Evolutionary conservation across 2,113 vertebrate genomes (phyloP), one percentile per base, ranked within the genome.

Genomic region (Cavia aperea): DNA sequence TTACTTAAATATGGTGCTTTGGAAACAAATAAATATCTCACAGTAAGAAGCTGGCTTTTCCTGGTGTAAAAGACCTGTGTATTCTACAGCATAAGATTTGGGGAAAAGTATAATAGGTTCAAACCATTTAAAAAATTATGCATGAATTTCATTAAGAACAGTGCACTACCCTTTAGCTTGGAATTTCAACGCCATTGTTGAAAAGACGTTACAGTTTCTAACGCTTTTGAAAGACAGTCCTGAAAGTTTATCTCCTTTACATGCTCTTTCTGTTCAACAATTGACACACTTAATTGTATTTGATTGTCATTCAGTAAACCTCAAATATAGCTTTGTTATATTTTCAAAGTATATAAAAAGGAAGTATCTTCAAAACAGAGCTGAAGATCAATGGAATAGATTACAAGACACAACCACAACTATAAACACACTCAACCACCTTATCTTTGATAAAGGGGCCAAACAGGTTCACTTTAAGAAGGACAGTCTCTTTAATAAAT

Each of bases 41-140:
- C 93, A 96, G 87, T 79, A 65, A 88, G 91, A 92, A 96, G 86
- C 90, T 93, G 83, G 95, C 36, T 23, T 96, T 95, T 96, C 94
- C 83, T 90, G 46, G 81, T 96, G 68, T 62, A 96, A 97, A 70
- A 62, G 93, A 95, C 26, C 46, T 51, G 4, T 95, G 85, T 86
- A 5, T 93, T 73, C 88, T 95, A 90, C 93, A 96, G 92, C n/a
- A 92, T 88, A 62, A 96, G 36, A 70, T 96, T 72, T 94, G 75
- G 68, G 96, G 95, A 72, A 87, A 97, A 81, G 91, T 10, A 83
- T 85, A 95, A 92, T 94, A 96, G 95, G 39, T 87, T 89, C 33
- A 94, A 58, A 81, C 4, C 2, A 46, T 43, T 95, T 95, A 75
- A 96, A 97, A 95, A 97, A 97, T 96, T 96, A 98, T 97, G 96